Percentiles rank a stretch among this genome's conserved stretches.
Conservation (phyloP, 2,113 vertebrate genomes). For the Phaetusa simplex region DNA sequence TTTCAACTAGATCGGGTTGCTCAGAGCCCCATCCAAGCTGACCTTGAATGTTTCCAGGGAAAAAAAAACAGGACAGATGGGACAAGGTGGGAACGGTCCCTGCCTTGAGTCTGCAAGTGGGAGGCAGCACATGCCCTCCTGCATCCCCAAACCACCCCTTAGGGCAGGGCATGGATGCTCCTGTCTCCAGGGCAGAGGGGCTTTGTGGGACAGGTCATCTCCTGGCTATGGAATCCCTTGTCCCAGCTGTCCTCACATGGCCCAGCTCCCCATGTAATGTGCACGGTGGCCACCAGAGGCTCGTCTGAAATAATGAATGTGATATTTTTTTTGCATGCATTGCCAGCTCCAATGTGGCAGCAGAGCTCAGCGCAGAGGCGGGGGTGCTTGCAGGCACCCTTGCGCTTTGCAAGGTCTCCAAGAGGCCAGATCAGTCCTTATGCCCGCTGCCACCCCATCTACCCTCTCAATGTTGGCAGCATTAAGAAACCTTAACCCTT, state of each 20-base stretch:
- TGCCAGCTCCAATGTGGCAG: fast-evolving
- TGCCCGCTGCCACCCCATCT: fast-evolving
- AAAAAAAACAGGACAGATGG: not conserved
- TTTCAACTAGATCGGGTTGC: not conserved
- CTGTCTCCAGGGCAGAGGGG: not conserved
- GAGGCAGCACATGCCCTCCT: not conserved
- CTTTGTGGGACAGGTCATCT: not conserved
- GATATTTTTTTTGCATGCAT: not conserved
- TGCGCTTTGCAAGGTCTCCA: not conserved
- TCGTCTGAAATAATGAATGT: not conserved
- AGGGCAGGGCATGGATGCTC: not conserved
- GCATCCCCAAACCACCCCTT: fast-evolving
- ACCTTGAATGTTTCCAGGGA: not conserved
- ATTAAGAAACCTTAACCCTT: not conserved
- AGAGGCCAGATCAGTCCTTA: not conserved
- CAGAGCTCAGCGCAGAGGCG: not conserved
- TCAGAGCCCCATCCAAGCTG: not conserved
- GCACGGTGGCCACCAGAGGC: not conserved
- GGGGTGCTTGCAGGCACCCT: not conserved
- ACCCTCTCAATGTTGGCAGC: too few relatives aligned
- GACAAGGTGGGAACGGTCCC: not conserved
- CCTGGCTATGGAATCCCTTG: too few relatives aligned
- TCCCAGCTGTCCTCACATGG: fast-evolving
- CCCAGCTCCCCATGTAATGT: not conserved
- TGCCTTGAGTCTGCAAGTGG: not conserved